Evolutionary conservation across 2,888 invertebrate species (phyloP).

Genomic region (Shargacucullia verbasci): DNA sequence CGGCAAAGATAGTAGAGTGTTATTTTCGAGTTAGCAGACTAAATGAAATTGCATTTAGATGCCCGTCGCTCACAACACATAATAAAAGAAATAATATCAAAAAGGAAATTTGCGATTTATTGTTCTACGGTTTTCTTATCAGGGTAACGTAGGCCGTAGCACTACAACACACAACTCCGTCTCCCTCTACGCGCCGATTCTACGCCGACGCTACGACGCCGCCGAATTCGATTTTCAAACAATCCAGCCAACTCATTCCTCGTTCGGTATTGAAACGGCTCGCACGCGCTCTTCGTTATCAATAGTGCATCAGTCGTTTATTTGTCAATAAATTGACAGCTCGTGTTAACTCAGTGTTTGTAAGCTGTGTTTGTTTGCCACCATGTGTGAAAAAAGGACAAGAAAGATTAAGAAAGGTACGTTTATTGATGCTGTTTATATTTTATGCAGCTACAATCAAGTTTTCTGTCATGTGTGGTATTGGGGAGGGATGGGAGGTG

Average conservation of each 20-base stretch:
- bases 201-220: constrained; percentile 47
- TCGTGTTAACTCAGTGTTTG: constrained; percentile 60
- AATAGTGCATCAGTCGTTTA: constrained; percentile 36
- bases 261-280: constrained; percentile 55
- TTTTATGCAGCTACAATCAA: not conserved
- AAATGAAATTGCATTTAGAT: too few relatives aligned
- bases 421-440: constrained; percentile 19
- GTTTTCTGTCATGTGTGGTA: constrained; percentile 15
- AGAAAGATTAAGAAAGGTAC: constrained; percentile 78
- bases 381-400: constrained; percentile 79
- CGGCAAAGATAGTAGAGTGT: too few relatives aligned
- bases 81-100: not conserved
- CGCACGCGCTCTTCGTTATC: constrained; percentile 53
- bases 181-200: constrained; percentile 49
- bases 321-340: constrained; percentile 48
- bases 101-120: not conserved
- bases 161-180: constrained; percentile 49
- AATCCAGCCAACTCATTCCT: constrained; percentile 58
- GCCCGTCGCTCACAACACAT: too few relatives aligned
- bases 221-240: constrained; percentile 68
- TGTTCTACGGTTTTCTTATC: not conserved
- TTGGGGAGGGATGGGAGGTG: constrained; percentile 7
- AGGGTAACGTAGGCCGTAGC: constrained; percentile 48
- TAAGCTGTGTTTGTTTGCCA: constrained; percentile 64
- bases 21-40: too few relatives aligned